These are phyloP conservation scores for Myrmophylax atrothorax DNA, from an alignment of 2,113 vertebrate genomes.

Conservation along the genomic window DNA sequence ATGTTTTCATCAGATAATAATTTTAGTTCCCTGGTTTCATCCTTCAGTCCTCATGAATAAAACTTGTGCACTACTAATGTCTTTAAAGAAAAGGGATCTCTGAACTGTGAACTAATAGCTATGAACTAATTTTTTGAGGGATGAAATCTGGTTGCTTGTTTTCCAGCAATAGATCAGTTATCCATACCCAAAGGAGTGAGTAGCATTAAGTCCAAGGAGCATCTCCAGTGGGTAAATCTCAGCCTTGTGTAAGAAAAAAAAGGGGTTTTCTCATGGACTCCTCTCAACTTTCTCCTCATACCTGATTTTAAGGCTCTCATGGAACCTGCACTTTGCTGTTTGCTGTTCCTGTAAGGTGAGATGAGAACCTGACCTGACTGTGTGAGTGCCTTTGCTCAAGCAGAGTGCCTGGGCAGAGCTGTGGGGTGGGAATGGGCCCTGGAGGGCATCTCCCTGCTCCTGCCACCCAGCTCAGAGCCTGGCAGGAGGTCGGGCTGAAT, in stretches of 20 bases:
- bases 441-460: neutral
- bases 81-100: rapidly evolving
- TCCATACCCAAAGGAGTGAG: neutral
- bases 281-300: neutral
- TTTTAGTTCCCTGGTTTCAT: neutral
- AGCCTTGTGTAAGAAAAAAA: neutral
- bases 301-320: neutral
- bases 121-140: neutral
- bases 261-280: neutral
- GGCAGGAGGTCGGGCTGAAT: rapidly evolving
- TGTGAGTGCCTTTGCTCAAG: neutral
- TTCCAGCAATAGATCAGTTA: neutral
- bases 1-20: neutral
- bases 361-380: neutral
- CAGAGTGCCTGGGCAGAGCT: rapidly evolving
- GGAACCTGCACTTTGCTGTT: neutral
- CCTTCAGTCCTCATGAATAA: neutral
- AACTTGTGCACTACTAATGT: neutral
- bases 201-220: neutral
- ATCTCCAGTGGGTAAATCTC: neutral
- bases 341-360: neutral
- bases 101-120: too few relatives aligned
- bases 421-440: rapidly evolving
- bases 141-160: neutral
- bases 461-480: rapidly evolving